phyloP scores from a whole-genome alignment of 2,113 vertebrate species.

The Numenius arquata region DNA sequence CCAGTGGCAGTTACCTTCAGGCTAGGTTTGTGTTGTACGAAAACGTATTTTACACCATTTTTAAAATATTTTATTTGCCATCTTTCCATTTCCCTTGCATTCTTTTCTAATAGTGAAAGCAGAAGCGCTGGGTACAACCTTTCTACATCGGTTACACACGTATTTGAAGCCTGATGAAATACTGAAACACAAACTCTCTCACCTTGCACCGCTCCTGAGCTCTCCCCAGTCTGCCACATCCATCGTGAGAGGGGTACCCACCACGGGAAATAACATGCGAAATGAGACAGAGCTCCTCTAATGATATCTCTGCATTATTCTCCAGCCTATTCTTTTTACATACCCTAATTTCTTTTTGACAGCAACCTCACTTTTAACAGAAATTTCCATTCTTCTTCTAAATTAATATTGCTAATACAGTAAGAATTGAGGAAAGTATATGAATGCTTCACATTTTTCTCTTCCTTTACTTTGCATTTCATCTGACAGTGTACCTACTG shows the following conservation, averaged over 20 bases:
- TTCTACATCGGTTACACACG: background rate
- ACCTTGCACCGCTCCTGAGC: background rate
- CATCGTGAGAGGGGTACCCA: background rate
- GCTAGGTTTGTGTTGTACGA: background rate
- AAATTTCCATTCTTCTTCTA: conserved; percentile 14
- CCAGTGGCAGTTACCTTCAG: background rate
- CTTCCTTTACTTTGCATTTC: background rate
- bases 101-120: background rate
- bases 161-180: background rate
- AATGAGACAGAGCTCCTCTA: background rate
- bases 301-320: conserved; percentile 1
- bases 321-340: background rate
- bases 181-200: background rate
- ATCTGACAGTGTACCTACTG: background rate
- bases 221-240: background rate
- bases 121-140: background rate
- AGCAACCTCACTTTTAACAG: conserved; percentile 2
- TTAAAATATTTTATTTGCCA: background rate
- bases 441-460: background rate
- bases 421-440: background rate
- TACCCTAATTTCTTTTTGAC: background rate
- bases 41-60: background rate
- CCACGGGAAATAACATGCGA: background rate
- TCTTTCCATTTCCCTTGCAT: background rate
- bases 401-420: conserved; percentile 35